phyloP scores from a whole-genome alignment of 2,888 invertebrate species.

The Amiota mariae region DNA sequence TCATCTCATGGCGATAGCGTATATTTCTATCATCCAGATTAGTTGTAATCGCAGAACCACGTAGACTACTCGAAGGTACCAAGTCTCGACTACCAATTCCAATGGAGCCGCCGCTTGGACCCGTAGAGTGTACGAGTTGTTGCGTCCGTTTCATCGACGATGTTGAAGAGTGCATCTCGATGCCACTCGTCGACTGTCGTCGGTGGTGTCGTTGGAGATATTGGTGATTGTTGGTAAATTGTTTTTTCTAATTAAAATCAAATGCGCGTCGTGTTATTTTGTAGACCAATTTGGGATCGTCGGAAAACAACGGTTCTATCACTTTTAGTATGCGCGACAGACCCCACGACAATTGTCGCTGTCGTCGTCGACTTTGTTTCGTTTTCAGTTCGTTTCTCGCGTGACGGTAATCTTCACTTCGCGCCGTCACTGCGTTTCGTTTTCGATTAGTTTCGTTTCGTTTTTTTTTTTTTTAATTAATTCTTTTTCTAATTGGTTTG shows the following conservation, averaged over 20 bases:
- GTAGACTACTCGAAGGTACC: slow-evolving; percentile 46
- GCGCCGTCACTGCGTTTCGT: slow-evolving; percentile 10
- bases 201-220: slow-evolving; percentile 9
- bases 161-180: slow-evolving; percentile 59
- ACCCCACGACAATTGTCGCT: too few relatives aligned
- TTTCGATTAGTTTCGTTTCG: slow-evolving; percentile 32
- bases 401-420: slow-evolving; percentile 14
- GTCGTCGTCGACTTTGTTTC: slow-evolving; percentile 47
- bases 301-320: not conserved
- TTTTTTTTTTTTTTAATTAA: slow-evolving; percentile 35
- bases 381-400: slow-evolving; percentile 27
- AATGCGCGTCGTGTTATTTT: not conserved
- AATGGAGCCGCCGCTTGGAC: slow-evolving; percentile 23
- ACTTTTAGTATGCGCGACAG: slow-evolving; percentile 1
- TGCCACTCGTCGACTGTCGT: slow-evolving; percentile 40
- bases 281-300: not conserved
- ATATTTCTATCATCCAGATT: slow-evolving; percentile 74
- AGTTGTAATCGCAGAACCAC: slow-evolving; percentile 79
- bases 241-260: slow-evolving; percentile 14
- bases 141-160: slow-evolving; percentile 64
- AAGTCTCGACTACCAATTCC: not conserved
- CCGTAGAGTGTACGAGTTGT: slow-evolving; percentile 51
- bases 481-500: slow-evolving; percentile 25
- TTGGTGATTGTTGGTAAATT: slow-evolving; percentile 56
- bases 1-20: slow-evolving; percentile 75